Percentiles rank a stretch among this genome's conserved stretches.
These are phyloP conservation scores for human (Homo sapiens) DNA, from an alignment of 2,113 vertebrate species.

Conservation along the genomic window GRCh38 chr2:139922501-139923000, in stretches of 20 bases:
- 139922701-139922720: slow-evolving; percentile 82
- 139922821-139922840: slow-evolving; percentile 68
- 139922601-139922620: slow-evolving; percentile 34
- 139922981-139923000: not conserved
- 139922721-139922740: slow-evolving; percentile 78
- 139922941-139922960: not conserved
- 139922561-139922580: slow-evolving; percentile 36
- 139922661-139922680: slow-evolving; percentile 78
- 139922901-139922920: not conserved
- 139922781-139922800: slow-evolving; percentile 73
- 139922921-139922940: not conserved
- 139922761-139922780: slow-evolving; percentile 72
- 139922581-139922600: slow-evolving; percentile 22
- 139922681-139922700: slow-evolving; percentile 77
- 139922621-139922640: not conserved
- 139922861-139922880: slow-evolving; percentile 18
- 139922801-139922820: slow-evolving; percentile 48
- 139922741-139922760: slow-evolving; percentile 81
- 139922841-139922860: slow-evolving; percentile 68
- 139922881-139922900: not conserved
- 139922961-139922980: not conserved
- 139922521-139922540: not conserved
- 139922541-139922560: not conserved
- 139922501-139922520: not conserved
- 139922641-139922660: slow-evolving; percentile 48